These are phyloP conservation scores for Cantharis flavilabris DNA, from an alignment of 2,888 invertebrate genomes.

Conservation along the genomic window DNA sequence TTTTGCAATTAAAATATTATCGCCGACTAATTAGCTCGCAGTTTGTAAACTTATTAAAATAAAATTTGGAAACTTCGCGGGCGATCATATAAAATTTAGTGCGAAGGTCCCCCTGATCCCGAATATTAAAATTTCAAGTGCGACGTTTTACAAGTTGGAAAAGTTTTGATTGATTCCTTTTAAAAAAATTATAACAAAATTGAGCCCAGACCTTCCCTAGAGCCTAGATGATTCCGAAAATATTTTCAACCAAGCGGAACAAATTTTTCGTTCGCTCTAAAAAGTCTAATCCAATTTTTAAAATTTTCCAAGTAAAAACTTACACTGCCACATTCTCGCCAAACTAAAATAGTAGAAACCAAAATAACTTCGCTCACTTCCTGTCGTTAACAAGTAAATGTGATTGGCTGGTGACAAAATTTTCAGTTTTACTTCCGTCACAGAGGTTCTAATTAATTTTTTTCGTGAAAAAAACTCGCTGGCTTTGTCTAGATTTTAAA, in stretches of 20 bases:
- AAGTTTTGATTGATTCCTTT: background rate
- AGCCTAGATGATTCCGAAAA: background rate
- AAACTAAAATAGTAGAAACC: constrained; percentile 1
- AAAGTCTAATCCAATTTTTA: background rate
- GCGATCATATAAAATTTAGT: background rate
- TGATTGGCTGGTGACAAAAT: constrained; percentile 15
- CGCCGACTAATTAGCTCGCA: background rate
- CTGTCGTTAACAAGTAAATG: constrained; percentile 21
- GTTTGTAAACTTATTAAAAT: background rate
- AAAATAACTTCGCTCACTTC: constrained; percentile 19
- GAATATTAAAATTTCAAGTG: background rate
- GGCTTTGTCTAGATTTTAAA: background rate
- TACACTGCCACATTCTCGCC: background rate
- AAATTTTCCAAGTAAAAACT: background rate
- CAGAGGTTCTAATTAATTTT: background rate
- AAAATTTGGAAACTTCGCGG: background rate
- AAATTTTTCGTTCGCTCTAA: background rate
- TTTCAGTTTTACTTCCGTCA: constrained; percentile 1
- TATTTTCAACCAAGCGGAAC: background rate
- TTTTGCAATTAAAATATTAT: background rate
- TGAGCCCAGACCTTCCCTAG: background rate
- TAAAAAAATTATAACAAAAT: background rate
- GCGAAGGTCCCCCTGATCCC: background rate
- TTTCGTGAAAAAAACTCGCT: background rate
- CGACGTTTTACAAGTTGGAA: background rate